Percentiles rank a stretch among this genome's conserved stretches.
These are phyloP conservation scores for Parazoanthus atlanticus DNA, from an alignment of 92 coral and sea anemone species.

Conservation along the genomic window DNA sequence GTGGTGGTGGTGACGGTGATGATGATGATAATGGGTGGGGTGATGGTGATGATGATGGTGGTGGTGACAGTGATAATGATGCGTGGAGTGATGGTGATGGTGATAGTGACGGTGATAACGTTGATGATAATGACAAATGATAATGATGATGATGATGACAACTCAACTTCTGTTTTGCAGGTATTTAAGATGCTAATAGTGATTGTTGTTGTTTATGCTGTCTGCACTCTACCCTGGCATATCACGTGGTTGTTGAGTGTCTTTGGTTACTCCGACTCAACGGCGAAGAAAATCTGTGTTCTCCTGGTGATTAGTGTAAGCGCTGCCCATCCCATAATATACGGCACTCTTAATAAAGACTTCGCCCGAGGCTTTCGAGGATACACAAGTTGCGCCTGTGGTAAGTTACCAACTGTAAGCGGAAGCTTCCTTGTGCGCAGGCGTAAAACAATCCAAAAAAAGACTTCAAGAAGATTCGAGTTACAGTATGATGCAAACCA, in stretches of 20 bases:
- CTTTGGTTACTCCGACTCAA: constrained; percentile 79
- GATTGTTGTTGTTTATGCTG: constrained; percentile 79
- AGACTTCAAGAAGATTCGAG: not conserved
- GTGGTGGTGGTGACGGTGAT: no score
- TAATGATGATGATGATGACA: not conserved
- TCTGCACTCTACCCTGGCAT: constrained; percentile 86
- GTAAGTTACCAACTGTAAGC: not conserved
- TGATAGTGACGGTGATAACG: no score
- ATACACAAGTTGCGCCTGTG: constrained; percentile 28
- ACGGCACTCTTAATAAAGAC: constrained; percentile 83
- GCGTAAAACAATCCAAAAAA: not conserved
- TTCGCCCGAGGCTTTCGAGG: constrained; percentile 70
- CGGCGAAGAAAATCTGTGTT: constrained; percentile 91
- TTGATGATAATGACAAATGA: no score
- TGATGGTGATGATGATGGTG: no score
- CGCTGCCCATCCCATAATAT: constrained; percentile 90
- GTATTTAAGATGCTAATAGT: constrained; percentile 78
- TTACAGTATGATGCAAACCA: not conserved
- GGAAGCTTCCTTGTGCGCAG: not conserved
- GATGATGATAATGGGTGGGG: no score
- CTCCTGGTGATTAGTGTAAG: constrained; percentile 81
- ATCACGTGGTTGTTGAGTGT: constrained; percentile 84
- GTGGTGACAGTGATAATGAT: no score
- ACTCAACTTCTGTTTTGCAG: constrained; percentile 47
- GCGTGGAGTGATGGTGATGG: no score